Conservation (phyloP, 2,797 vertebrate species). For the Melopsittacus undulatus region DNA sequence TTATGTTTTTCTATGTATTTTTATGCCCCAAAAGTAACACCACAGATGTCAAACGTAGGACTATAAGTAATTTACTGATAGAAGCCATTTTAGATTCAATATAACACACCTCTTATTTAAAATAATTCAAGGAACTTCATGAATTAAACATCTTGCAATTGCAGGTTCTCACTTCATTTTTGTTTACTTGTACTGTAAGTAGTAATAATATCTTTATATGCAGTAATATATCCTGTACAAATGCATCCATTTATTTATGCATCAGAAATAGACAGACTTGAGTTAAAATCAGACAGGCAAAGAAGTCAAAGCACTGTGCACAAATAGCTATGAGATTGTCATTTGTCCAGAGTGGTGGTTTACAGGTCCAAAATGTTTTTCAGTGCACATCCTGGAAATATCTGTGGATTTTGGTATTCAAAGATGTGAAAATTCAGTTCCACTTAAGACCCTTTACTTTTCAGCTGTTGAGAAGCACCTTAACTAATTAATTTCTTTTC, state of each 20-base stretch:
- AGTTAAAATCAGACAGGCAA: neutral
- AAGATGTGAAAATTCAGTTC: neutral
- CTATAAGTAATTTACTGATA: constrained; percentile 35
- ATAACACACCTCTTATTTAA: neutral
- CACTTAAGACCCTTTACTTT: neutral
- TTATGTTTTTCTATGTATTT: constrained; percentile 31
- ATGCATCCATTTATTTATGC: neutral
- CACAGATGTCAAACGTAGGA: neutral
- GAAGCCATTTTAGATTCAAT: constrained; percentile 2
- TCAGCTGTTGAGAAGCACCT: neutral
- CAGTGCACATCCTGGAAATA: neutral
- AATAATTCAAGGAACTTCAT: neutral
- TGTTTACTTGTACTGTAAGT: constrained; percentile 1
- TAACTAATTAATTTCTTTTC: neutral
- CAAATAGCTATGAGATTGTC: neutral
- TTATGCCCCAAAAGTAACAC: constrained; percentile 38
- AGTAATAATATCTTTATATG: neutral
- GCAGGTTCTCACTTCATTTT: neutral
- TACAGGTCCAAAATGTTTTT: neutral
- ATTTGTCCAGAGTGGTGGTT: neutral
- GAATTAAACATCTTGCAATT: constrained; percentile 24
- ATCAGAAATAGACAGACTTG: neutral
- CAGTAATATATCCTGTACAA: neutral
- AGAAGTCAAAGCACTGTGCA: neutral
- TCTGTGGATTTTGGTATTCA: neutral